Base-by-base conservation (phyloP, 2,797 vertebrate genomes). In the Smutsia gigantea region DNA sequence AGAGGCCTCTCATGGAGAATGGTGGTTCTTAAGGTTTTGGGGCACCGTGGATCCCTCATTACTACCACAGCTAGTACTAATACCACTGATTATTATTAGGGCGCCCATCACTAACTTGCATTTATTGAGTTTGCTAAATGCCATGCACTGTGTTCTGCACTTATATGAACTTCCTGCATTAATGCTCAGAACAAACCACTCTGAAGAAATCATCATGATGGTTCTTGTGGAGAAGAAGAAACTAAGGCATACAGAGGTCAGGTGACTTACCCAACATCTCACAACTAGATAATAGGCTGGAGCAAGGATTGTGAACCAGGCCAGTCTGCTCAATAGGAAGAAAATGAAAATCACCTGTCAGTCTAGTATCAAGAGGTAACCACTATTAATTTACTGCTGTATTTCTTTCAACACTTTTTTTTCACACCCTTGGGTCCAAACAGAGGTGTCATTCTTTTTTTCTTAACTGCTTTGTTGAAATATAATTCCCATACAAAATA, bases 291-390 rank as follows among this genome's bases (percentile, higher is more conserved):
- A 31, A 59, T 39, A 77, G 27, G 66, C 74, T 42, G 10, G 85
- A 85, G 71, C n/a, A 55, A 78, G 64, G 51, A 95, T 25, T 23
- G 37, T 86, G 86, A 37, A 7, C 9, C 10, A 53, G 34, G 17
- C 63, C 49, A 86, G 46, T 61, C 63, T 29, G 55, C 61, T 83
- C 31, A 51, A 86, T 4, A 77, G 9, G 7, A 29, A 46, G 29
- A 75, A 90, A 78, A 64, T 95, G 27, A 95, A 86, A 97, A 59
- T 68, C 61, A 66, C 21, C 15, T 55, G 25, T 81, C 59, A 51
- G 72, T 94, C 85, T 53, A 61, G 4, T 39, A 49, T 31, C 19
- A 10, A 34, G 51, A 75, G 21, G 37, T 66, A 81, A 42, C 37
- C 59, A 64, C 11, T 69, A 63, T 86, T 74, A 53, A 59, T 37